Evolutionary conservation across 2,113 vertebrate genomes (phyloP).

Genomic region (Ictalurus punctatus): DNA sequence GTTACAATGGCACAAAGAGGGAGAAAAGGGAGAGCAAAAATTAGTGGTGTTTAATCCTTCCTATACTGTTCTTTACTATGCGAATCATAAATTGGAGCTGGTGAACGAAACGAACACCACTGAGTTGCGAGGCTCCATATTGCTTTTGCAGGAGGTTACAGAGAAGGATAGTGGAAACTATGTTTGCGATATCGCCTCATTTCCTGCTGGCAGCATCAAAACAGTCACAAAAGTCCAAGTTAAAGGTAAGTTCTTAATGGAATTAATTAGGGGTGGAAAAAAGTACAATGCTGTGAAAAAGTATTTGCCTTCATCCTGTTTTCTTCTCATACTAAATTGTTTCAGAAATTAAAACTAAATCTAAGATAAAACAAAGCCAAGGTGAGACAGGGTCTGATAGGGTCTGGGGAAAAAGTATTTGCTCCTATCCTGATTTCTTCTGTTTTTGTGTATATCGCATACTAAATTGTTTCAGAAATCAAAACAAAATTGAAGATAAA

Average conservation of each 20-base stretch:
- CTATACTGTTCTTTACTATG: fast-evolving
- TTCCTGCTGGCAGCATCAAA: constrained; percentile 49
- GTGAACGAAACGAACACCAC: fast-evolving
- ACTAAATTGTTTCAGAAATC: too few relatives aligned
- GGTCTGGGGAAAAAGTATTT: too few relatives aligned
- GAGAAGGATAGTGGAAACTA: constrained; percentile 59
- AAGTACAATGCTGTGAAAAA: too few relatives aligned
- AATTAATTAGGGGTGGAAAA: not conserved
- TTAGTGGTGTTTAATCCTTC: constrained; percentile 1
- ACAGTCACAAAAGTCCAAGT: constrained; percentile 52
- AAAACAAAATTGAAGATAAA: too few relatives aligned
- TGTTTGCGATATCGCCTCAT: constrained; percentile 58
- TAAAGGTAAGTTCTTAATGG: constrained; percentile 57
- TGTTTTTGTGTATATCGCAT: too few relatives aligned
- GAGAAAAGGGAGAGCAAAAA: not conserved
- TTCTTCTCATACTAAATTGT: too few relatives aligned
- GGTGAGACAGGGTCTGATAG: too few relatives aligned
- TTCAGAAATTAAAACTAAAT: too few relatives aligned
- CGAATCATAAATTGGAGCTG: constrained; percentile 38
- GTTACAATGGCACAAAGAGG: constrained; percentile 63
- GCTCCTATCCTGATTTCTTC: too few relatives aligned
- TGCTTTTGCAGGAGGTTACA: constrained; percentile 51
- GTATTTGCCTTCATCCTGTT: too few relatives aligned
- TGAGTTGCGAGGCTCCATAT: not conserved
- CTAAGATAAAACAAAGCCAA: too few relatives aligned